These are phyloP conservation scores for Cephalophus harveyi DNA, from an alignment of 2,113 vertebrate species.

Conservation along the genomic window DNA sequence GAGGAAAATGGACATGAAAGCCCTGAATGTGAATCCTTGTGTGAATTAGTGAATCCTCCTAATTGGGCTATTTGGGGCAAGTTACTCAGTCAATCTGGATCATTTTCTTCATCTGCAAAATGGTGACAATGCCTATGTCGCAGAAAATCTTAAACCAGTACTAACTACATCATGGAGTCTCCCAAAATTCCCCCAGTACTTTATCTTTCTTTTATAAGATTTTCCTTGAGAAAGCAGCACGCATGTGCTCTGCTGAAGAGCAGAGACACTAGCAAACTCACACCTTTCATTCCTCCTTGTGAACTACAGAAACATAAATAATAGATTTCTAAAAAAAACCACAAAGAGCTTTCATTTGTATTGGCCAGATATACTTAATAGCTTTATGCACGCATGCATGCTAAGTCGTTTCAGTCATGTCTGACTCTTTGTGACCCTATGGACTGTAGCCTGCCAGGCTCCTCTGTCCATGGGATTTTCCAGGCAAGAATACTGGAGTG, in stretches of 20 bases:
- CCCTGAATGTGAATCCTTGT: background rate
- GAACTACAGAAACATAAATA: background rate
- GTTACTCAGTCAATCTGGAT: background rate
- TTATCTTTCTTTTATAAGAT: background rate
- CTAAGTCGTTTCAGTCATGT: background rate
- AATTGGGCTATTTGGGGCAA: background rate
- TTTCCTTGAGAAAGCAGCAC: background rate
- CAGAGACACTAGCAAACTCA: background rate
- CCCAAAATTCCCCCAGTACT: background rate
- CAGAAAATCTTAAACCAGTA: background rate
- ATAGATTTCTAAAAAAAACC: background rate
- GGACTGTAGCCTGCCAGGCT: background rate
- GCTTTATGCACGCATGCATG: rapidly evolving
- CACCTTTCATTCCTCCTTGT: background rate
- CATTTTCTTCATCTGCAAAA: background rate
- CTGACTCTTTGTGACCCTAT: background rate
- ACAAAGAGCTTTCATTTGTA: background rate
- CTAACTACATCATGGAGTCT: background rate
- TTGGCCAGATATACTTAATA: background rate
- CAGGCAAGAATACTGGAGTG: background rate
- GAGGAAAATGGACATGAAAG: background rate
- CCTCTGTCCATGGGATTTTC: background rate
- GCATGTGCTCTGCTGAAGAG: background rate
- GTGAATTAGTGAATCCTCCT: background rate
- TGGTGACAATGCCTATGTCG: background rate